Evolutionary conservation across 2,113 vertebrate genomes (phyloP).

Genomic region (Cyrtonyx montezumae): DNA sequence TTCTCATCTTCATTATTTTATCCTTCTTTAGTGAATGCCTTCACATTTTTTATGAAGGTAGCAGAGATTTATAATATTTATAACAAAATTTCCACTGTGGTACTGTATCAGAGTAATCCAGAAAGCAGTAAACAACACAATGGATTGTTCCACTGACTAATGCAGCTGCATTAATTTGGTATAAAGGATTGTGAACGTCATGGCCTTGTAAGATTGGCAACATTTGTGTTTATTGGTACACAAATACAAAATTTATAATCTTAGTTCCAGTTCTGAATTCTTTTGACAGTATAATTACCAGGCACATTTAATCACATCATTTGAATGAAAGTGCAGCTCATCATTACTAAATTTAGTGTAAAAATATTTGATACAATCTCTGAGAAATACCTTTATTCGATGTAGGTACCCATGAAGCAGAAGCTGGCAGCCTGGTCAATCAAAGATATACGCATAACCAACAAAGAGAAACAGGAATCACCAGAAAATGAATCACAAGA

Average conservation of each 20-base stretch:
- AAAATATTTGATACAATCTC: neutral
- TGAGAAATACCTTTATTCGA: neutral
- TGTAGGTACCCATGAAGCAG: neutral
- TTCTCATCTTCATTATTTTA: neutral
- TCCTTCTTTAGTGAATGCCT: neutral
- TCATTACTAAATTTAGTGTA: neutral
- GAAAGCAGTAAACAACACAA: accelerated
- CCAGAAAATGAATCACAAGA: neutral
- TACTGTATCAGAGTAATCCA: neutral
- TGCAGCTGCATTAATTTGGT: neutral
- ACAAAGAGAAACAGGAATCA: neutral
- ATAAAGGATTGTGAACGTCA: neutral
- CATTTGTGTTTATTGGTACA: neutral
- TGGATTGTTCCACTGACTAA: neutral
- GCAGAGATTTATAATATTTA: neutral
- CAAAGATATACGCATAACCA: neutral
- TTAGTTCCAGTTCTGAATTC: neutral
- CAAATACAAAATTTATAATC: neutral
- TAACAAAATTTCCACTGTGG: neutral
- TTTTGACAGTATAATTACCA: neutral
- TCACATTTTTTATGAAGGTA: neutral
- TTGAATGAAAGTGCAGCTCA: neutral
- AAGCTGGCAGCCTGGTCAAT: neutral
- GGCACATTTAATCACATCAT: neutral
- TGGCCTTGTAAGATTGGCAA: neutral